Evolutionary conservation across 2,113 vertebrate species (phyloP).

Genomic region (Andinoacara biseriatus): DNA sequence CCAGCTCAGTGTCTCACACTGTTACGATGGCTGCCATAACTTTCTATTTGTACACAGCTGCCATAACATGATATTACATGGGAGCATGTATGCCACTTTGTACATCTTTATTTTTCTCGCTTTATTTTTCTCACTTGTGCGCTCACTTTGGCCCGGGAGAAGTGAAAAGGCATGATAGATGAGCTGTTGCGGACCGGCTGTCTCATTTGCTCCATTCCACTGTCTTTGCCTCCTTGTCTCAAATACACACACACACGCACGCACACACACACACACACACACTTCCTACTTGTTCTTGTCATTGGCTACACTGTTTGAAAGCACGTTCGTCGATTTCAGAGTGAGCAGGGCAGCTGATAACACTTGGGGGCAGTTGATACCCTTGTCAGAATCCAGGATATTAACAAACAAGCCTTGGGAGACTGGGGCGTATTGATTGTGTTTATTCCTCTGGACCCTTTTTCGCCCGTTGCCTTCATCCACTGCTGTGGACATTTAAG

Average conservation of each 20-base stretch:
- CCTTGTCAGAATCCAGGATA: conserved; percentile 46
- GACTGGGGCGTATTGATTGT: conserved; percentile 44
- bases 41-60: conserved; percentile 55
- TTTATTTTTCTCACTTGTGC: conserved; percentile 34
- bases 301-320: conserved; percentile 7
- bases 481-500: conserved; percentile 17
- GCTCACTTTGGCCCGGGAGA: conserved; percentile 11
- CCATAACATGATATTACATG: conserved; percentile 30
- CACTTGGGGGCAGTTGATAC: conserved; percentile 1
- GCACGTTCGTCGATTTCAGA: conserved; percentile 16
- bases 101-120: conserved; percentile 47
- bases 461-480: conserved; percentile 8
- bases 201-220: conserved; percentile 16
- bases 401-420: conserved; percentile 41
- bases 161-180: conserved; percentile 32
- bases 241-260: neutral
- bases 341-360: conserved; percentile 15
- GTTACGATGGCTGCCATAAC: conserved; percentile 48
- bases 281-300: neutral
- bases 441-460: conserved; percentile 32
- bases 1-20: conserved; percentile 15
- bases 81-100: conserved; percentile 3
- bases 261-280: neutral
- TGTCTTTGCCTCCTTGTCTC: conserved; percentile 16
- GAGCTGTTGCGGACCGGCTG: conserved; percentile 26